Evolutionary conservation across 2,113 vertebrate genomes (phyloP).

Genomic region (Ptilonorhynchus violaceus): DNA sequence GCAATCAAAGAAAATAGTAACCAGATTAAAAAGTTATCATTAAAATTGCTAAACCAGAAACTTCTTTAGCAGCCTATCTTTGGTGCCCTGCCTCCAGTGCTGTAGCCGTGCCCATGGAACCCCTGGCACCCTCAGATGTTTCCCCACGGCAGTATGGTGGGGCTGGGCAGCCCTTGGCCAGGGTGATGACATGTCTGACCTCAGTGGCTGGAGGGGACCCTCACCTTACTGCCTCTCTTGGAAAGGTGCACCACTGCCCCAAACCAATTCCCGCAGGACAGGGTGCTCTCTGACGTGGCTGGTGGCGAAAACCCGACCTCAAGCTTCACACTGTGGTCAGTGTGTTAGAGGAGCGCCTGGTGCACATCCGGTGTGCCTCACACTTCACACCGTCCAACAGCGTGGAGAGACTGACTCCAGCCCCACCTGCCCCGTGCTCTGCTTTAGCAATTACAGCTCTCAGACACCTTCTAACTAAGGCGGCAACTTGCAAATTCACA

Average conservation of each 20-base stretch:
- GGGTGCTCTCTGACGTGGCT: not conserved
- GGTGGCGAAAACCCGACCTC: not conserved
- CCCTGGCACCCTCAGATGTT: not conserved
- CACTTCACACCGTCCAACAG: accelerated
- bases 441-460: not conserved
- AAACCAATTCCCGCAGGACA: not conserved
- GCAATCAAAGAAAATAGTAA: slow-evolving; percentile 69
- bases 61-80: not conserved
- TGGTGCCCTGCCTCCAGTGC: not conserved
- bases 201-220: not conserved
- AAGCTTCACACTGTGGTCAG: not conserved
- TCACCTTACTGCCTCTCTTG: not conserved
- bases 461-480: not conserved
- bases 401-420: not conserved
- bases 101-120: not conserved
- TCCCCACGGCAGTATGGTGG: accelerated
- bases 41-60: slow-evolving; percentile 22
- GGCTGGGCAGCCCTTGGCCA: not conserved
- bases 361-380: accelerated
- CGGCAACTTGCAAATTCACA: slow-evolving; percentile 14
- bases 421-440: not conserved
- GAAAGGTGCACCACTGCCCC: not conserved
- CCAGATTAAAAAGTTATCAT: slow-evolving; percentile 57
- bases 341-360: not conserved
- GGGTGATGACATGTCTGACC: not conserved